These are phyloP conservation scores for Aurelia aurita complex sp. Pacific DNA, from an alignment of 30 jellyfish, hydroid and myxozoan species.

Conservation along the genomic window DNA sequence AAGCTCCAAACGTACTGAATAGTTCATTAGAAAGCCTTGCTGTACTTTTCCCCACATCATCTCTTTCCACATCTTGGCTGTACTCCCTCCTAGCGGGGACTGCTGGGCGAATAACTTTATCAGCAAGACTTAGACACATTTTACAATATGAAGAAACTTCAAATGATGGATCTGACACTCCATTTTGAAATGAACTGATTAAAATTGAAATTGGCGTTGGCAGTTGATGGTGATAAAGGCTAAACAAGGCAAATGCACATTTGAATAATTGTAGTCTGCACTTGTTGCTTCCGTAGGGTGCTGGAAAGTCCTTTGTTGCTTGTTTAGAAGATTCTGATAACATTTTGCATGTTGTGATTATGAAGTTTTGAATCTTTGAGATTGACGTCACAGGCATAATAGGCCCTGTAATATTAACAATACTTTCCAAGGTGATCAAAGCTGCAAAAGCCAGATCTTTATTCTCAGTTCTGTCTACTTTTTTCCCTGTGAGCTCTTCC, in stretches of 20 bases:
- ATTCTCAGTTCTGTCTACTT: constrained; percentile 1
- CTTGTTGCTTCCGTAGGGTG: constrained; percentile 45
- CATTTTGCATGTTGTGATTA: neutral
- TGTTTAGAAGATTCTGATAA: constrained; percentile 20
- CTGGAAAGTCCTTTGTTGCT: constrained; percentile 3
- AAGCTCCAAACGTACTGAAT: neutral
- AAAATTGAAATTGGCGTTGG: constrained; percentile 44
- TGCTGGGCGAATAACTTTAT: constrained; percentile 37
- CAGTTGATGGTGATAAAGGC: constrained; percentile 35
- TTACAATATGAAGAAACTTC: constrained; percentile 36
- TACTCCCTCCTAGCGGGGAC: constrained; percentile 50
- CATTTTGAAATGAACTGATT: constrained; percentile 14
- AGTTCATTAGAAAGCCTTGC: neutral
- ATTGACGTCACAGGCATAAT: constrained; percentile 1
- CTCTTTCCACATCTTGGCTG: neutral
- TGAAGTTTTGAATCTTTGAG: constrained; percentile 10
- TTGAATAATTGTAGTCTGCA: constrained; percentile 33
- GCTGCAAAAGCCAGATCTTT: constrained; percentile 49
- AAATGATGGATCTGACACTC: constrained; percentile 21
- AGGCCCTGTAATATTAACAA: constrained; percentile 25
- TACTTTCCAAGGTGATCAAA: constrained; percentile 6
- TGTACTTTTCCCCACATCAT: neutral
- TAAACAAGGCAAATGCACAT: constrained; percentile 34
- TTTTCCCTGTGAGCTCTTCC: constrained; percentile 44
- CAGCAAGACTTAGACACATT: neutral